These are phyloP conservation scores for Oenanthe oenanthe DNA, from an alignment of 2,113 vertebrate genomes.

Conservation along the genomic window DNA sequence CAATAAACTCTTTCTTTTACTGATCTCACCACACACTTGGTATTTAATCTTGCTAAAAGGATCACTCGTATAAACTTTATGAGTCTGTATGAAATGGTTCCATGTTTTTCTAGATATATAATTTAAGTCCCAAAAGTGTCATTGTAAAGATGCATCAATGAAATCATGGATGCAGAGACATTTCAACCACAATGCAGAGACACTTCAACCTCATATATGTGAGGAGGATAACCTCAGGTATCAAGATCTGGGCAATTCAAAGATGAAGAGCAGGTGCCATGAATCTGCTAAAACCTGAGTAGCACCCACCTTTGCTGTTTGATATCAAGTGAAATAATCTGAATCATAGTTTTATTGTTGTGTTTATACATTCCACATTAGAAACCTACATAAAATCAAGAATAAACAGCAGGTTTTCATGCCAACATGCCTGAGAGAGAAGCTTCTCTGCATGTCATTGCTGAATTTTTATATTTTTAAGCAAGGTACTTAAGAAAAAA, in stretches of 20 bases:
- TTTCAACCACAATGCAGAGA: not conserved
- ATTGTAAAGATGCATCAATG: not conserved
- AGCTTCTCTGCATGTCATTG: not conserved
- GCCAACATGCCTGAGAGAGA: not conserved
- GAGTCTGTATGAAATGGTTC: not conserved
- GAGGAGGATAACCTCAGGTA: not conserved
- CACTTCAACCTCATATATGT: not conserved
- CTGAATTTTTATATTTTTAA: not conserved
- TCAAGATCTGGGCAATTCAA: not conserved
- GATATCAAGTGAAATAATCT: not conserved
- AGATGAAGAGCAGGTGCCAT: not conserved
- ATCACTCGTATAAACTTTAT: not conserved
- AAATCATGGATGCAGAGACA: not conserved
- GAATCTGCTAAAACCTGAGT: not conserved
- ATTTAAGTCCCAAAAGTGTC: not conserved
- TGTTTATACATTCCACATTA: not conserved
- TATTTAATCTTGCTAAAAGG: not conserved
- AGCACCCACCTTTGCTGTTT: not conserved
- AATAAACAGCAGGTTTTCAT: not conserved
- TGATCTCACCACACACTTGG: fast-evolving
- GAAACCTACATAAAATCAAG: not conserved
- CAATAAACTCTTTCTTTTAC: not conserved
- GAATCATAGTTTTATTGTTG: not conserved
- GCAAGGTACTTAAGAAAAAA: not conserved
- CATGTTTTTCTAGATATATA: not conserved